Conservation (phyloP, 2,113 vertebrate species). For the Thymallus thymallus region DNA sequence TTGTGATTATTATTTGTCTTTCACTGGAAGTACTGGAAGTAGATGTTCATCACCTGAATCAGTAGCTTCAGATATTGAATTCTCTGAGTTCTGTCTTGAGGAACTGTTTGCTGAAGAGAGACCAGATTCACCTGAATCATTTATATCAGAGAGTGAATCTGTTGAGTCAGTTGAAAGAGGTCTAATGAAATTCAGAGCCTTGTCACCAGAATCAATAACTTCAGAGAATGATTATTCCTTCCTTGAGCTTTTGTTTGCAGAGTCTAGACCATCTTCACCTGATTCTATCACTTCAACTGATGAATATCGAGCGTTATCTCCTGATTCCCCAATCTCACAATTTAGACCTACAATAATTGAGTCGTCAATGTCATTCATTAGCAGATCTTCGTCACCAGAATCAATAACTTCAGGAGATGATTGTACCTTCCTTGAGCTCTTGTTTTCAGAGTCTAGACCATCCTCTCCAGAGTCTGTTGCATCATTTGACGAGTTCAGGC, state of each 20-base stretch:
- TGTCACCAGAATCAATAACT: neutral
- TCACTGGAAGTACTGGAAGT: too few species aligned
- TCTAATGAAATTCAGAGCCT: neutral
- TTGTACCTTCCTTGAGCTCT: too few species aligned
- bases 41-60: too few species aligned
- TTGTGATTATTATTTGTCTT: too few species aligned
- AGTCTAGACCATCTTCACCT: neutral
- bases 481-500: too few species aligned
- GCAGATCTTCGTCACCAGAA: constrained; percentile 19
- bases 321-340: constrained; percentile 47
- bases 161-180: neutral
- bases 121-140: too few species aligned
- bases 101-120: too few species aligned
- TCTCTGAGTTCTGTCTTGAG: too few species aligned
- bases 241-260: neutral
- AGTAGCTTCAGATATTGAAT: too few species aligned
- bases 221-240: neutral
- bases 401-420: too few species aligned
- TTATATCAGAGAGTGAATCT: neutral
- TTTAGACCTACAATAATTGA: neutral
- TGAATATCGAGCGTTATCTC: constrained; percentile 23
- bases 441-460: too few species aligned
- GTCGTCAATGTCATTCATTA: neutral
- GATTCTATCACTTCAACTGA: constrained; percentile 17
- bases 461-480: too few species aligned